Evolutionary conservation across 2,888 invertebrate genomes (phyloP), one percentile per base, ranked within the genome.

Genomic region (Ectemnius cavifrons): DNA sequence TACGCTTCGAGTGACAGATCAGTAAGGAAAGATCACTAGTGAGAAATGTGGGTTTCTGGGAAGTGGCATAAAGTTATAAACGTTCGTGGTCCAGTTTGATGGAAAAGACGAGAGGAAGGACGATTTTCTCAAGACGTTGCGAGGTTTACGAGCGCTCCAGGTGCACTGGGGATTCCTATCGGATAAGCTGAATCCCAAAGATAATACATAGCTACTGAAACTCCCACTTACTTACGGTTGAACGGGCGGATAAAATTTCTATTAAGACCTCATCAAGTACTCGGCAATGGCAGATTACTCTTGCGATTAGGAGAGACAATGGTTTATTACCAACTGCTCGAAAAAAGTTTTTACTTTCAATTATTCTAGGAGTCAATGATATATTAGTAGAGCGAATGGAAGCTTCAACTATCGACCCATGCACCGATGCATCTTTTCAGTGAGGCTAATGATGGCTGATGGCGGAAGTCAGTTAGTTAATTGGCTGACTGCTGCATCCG

Each of bases 31-130:
- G 61, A 49, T 64, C 71, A 23, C n/a, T 47, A 56, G 37, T 11
- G 14, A 23, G 62, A 46, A 49, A 49, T 59, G 58, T 76, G 49
- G 77, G 70, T 67, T 58, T 67, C 60, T 73, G 71, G 71, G 59
- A 75, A 75, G 67, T 63, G 64, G 70, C 66, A 52, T 62, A 75
- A 78, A 81, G 75, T 69, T 56, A 63, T 75, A 78, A 78, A 80
- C 68, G 66, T 75, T 56, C 57, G 46, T 16, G 63, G 45, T 65
- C 47, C 11, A 2, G 27, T 14, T 47, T 49, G 27, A 46, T 20
- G n/a, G 69, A 61, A 61, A 65, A 46, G 45, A 56, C 16, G 58
- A 58, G 46, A 28, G 23, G n/a, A 57, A 64, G 62, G 60, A 62
- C 60, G 46, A 78, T 75, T 71, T 75, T 77, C 80, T 78, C 69